These are phyloP conservation scores for Grammomys dolichurus DNA, from an alignment of 2,113 vertebrate species.

Conservation along the genomic window DNA sequence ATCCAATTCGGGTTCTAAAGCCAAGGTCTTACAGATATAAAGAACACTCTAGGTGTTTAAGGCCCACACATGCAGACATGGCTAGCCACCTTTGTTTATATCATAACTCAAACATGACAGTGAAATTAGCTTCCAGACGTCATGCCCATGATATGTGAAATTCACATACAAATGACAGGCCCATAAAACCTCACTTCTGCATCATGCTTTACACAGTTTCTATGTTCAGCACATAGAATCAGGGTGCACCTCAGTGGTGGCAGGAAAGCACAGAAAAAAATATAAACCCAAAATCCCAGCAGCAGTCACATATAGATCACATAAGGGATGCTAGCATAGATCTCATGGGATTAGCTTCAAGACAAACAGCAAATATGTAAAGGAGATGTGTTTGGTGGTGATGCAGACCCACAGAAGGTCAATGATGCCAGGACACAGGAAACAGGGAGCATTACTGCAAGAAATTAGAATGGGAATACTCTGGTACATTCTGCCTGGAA, in stretches of 20 bases:
- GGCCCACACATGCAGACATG: rapidly evolving
- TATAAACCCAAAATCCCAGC: too few species aligned
- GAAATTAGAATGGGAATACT: rapidly evolving
- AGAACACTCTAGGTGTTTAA: neutral
- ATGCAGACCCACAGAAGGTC: too few species aligned
- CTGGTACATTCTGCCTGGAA: too few species aligned
- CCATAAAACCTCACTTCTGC: neutral
- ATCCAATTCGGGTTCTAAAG: neutral
- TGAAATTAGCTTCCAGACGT: neutral
- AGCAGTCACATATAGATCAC: too few species aligned
- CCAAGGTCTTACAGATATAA: neutral
- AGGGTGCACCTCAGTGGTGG: neutral
- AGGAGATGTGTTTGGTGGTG: neutral
- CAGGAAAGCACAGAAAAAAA: neutral
- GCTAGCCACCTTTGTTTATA: too few species aligned
- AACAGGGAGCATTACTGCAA: rapidly evolving
- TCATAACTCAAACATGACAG: neutral
- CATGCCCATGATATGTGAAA: neutral
- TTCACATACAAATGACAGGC: neutral
- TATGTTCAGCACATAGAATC: neutral
- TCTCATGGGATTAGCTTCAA: neutral
- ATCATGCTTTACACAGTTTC: neutral
- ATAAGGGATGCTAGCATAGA: neutral
- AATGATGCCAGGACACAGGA: rapidly evolving
- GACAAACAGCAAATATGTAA: neutral